These are phyloP conservation scores for Prietella phreatophila DNA, from an alignment of 2,113 vertebrate genomes.

Conservation along the genomic window DNA sequence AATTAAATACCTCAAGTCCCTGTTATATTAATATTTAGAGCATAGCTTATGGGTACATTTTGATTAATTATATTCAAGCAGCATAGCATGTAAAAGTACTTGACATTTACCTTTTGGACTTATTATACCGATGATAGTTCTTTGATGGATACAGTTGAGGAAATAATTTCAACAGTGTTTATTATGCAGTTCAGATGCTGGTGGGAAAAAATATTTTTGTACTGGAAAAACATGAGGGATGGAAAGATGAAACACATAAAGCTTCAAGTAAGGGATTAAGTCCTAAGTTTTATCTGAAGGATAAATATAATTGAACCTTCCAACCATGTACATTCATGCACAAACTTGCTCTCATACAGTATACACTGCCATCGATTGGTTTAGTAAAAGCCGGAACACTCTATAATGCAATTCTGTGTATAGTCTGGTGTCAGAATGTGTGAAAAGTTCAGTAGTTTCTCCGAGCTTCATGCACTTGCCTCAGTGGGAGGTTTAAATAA, in stretches of 20 bases:
- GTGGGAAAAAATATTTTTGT: background rate
- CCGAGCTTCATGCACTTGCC: background rate
- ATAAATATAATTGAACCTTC: background rate
- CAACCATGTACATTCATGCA: background rate
- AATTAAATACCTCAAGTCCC: background rate
- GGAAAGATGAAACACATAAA: background rate
- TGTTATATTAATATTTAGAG: background rate
- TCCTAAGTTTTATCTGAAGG: background rate
- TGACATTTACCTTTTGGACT: background rate
- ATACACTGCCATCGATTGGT: background rate
- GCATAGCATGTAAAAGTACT: background rate
- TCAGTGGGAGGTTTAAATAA: background rate
- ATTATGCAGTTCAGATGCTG: background rate
- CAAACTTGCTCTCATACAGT: background rate
- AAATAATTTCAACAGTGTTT: background rate
- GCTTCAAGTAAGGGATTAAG: background rate
- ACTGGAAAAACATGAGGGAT: background rate
- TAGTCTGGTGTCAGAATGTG: background rate
- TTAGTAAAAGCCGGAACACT: background rate
- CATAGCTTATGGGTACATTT: background rate
- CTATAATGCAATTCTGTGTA: background rate
- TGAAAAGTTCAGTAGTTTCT: slow-evolving; percentile 6
- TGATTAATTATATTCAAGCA: background rate
- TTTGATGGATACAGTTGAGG: background rate
- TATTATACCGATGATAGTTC: background rate